phyloP scores from a whole-genome alignment of 2,797 vertebrate genomes.

The Champsocephalus gunnari region DNA sequence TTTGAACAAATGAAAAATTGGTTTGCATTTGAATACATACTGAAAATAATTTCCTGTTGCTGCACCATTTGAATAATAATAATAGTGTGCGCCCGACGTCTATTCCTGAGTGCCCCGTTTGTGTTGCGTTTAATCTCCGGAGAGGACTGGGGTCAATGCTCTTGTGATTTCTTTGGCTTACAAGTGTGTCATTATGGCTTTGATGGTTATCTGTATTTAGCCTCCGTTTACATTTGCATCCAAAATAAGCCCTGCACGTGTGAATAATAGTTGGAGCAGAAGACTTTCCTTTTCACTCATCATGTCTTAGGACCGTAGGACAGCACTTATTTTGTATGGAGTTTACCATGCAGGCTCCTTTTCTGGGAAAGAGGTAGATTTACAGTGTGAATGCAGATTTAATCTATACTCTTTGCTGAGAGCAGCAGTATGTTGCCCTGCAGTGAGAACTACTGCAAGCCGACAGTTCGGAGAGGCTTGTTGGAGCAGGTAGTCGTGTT shows the following conservation, averaged over 20 bases:
- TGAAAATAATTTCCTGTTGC: not conserved
- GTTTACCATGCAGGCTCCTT: conserved; percentile 5
- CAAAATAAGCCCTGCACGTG: not conserved
- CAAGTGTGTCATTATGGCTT: conserved; percentile 20
- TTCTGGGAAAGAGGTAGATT: conserved; percentile 32
- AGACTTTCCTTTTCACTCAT: not conserved
- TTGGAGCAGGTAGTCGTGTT: not conserved
- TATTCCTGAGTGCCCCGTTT: not conserved
- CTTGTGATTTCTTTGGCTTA: conserved; percentile 21
- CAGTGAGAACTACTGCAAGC: not conserved
- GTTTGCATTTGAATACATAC: not conserved
- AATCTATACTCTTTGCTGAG: conserved; percentile 33
- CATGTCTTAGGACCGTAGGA: not conserved
- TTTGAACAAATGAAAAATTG: not conserved
- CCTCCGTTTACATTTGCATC: conserved; percentile 5
- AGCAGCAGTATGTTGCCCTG: not conserved
- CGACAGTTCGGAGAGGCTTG: conserved; percentile 6
- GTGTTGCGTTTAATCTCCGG: conserved; percentile 10
- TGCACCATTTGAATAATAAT: not conserved
- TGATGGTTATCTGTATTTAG: conserved; percentile 23
- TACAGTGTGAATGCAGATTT: conserved; percentile 37
- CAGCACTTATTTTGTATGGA: not conserved
- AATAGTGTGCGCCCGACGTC: not conserved
- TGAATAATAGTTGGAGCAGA: not conserved
- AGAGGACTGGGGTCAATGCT: not conserved